Conservation (phyloP, 2,113 vertebrate species). For the Ctenomys sociabilis region DNA sequence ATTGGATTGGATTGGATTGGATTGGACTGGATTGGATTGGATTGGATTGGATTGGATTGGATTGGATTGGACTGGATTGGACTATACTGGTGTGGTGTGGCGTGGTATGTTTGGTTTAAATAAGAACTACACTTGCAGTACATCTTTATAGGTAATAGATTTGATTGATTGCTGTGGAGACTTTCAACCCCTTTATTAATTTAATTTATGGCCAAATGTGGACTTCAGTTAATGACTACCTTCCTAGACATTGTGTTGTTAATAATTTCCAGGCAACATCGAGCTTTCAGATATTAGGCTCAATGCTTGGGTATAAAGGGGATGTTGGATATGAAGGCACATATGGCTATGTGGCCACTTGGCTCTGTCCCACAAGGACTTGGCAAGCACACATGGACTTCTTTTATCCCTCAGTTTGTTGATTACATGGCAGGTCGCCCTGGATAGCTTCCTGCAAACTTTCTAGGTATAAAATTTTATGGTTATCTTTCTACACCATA, state of each 20-base stretch:
- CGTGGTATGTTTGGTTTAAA: neutral
- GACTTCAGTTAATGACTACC: neutral
- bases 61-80: neutral
- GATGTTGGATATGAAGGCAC: neutral
- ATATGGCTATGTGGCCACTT: neutral
- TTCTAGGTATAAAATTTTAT: neutral
- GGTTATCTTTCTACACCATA: neutral
- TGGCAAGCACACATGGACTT: neutral
- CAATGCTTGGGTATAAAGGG: neutral
- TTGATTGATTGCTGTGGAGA: neutral
- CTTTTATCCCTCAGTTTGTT: neutral
- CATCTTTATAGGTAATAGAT: neutral
- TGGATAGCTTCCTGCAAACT: neutral
- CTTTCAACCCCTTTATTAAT: neutral
- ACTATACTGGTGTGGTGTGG: neutral
- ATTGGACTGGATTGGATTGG: neutral
- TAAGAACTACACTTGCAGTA: neutral
- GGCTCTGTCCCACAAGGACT: neutral
- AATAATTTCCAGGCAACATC: neutral
- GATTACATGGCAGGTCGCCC: neutral
- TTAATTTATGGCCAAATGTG: neutral
- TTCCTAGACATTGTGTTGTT: neutral
- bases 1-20: neutral
- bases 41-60: neutral
- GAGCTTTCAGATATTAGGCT: neutral